Percentiles rank a stretch among this genome's conserved stretches.
Evolutionary conservation across 2,797 vertebrate genomes (phyloP).

Genomic region (Typhlichthys subterraneus): DNA sequence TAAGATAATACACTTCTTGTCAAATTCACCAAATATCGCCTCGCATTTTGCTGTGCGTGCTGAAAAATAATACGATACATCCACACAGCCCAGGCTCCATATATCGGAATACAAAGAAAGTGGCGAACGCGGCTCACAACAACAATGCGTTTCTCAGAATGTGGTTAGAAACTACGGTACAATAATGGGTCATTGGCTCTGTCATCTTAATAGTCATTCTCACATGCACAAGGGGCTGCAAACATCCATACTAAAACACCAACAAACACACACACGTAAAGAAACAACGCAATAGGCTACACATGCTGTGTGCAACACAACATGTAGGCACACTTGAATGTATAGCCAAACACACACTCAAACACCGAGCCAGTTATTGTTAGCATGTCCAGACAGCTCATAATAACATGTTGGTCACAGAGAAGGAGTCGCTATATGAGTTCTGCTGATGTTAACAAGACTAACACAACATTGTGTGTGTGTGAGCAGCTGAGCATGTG

Average conservation of each 20-base stretch:
- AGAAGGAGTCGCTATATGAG: slow-evolving; percentile 18
- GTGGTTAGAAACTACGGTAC: too few relatives aligned
- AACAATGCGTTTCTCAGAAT: too few relatives aligned
- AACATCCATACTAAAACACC: slow-evolving; percentile 13
- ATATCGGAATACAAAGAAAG: too few relatives aligned
- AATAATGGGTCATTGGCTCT: slow-evolving; percentile 5
- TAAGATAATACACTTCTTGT: too few relatives aligned
- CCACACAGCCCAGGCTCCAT: too few relatives aligned
- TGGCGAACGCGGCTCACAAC: too few relatives aligned
- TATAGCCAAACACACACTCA: background rate
- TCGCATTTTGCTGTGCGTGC: too few relatives aligned
- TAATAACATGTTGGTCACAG: slow-evolving; percentile 48
- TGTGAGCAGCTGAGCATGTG: slow-evolving; percentile 9
- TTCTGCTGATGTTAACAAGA: slow-evolving; percentile 35
- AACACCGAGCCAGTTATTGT: slow-evolving; percentile 1
- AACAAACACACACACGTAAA: slow-evolving; percentile 6
- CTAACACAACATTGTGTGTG: slow-evolving; percentile 14
- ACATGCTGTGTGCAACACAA: background rate
- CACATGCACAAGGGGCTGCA: slow-evolving; percentile 2
- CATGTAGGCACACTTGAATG: background rate
- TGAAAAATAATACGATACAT: too few relatives aligned
- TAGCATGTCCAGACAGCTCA: slow-evolving; percentile 34
- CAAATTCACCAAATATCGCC: too few relatives aligned
- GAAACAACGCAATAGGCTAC: background rate
- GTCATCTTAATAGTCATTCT: slow-evolving; percentile 65